phyloP scores from a whole-genome alignment of 2,888 invertebrate species.

The Harpalus rubripes region DNA sequence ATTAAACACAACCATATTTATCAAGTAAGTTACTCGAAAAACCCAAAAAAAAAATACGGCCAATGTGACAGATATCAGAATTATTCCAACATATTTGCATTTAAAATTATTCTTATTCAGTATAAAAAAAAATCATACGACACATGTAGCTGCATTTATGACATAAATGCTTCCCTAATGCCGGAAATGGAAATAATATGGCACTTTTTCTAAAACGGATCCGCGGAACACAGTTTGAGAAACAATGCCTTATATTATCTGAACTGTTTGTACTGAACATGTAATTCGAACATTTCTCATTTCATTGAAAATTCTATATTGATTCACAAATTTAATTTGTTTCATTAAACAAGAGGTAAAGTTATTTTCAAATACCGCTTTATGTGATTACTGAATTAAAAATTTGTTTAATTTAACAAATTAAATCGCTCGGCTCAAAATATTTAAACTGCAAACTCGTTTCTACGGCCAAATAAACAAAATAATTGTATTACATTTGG shows the following conservation, averaged over 20 bases:
- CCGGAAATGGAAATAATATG: too few species aligned
- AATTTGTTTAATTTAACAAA: constrained; percentile 38
- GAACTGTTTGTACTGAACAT: background rate
- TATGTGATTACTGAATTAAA: constrained; percentile 19
- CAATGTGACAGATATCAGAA: too few species aligned
- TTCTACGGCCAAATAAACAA: constrained; percentile 22
- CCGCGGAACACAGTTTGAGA: too few species aligned
- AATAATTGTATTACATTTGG: constrained; percentile 4
- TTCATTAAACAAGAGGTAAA: constrained; percentile 28
- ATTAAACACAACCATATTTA: too few species aligned
- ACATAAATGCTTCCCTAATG: too few species aligned
- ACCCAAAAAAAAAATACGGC: too few species aligned
- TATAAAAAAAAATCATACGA: too few species aligned
- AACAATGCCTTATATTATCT: constrained; percentile 1
- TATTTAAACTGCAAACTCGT: background rate
- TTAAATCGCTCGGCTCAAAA: constrained; percentile 15
- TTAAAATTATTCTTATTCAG: too few species aligned
- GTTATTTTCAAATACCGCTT: constrained; percentile 9
- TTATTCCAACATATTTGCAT: too few species aligned
- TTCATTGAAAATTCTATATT: constrained; percentile 11
- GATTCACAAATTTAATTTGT: constrained; percentile 26
- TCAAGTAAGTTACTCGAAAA: too few species aligned
- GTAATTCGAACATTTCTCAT: constrained; percentile 26
- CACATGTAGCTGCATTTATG: too few species aligned
- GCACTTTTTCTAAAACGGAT: too few species aligned